These are phyloP conservation scores for Notothenia coriiceps DNA, from an alignment of 2,113 vertebrate species.

Conservation along the genomic window DNA sequence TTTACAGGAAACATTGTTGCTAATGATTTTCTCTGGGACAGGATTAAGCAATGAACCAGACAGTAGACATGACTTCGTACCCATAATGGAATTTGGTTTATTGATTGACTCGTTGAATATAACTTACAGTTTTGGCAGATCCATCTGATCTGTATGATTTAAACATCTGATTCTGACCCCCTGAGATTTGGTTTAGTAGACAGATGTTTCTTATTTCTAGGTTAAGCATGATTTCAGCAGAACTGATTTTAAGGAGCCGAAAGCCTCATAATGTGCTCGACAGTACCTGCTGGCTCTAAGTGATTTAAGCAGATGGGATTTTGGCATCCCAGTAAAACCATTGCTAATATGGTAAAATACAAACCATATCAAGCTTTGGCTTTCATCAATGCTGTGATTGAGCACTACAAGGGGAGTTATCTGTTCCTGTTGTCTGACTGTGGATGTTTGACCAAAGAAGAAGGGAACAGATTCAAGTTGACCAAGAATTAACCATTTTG, in stretches of 20 bases:
- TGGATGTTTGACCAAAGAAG: conserved; percentile 3
- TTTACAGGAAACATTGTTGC: conserved; percentile 54
- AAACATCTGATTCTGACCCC: conserved; percentile 49
- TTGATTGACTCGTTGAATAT: conserved; percentile 75
- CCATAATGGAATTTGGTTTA: conserved; percentile 40
- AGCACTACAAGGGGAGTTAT: conserved; percentile 1
- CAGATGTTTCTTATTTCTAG: conserved; percentile 63
- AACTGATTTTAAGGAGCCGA: conserved; percentile 53
- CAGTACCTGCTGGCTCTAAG: conserved; percentile 12
- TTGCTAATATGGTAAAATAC: conserved; percentile 24
- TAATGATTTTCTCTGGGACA: conserved; percentile 47
- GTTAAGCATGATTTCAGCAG: conserved; percentile 53
- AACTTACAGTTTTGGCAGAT: conserved; percentile 52
- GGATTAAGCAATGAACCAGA: conserved; percentile 28
- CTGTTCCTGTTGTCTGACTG: conserved; percentile 11
- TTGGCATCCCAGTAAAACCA: conserved; percentile 22
- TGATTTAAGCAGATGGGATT: conserved; percentile 35
- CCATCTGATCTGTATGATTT: conserved; percentile 39
- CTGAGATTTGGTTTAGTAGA: conserved; percentile 37
- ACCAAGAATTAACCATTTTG: not conserved
- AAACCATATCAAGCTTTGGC: conserved; percentile 3
- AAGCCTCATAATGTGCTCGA: conserved; percentile 21
- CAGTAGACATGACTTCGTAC: conserved; percentile 54
- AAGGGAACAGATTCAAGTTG: conserved; percentile 7
- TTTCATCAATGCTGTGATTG: conserved; percentile 20